Conservation (phyloP, 2,888 invertebrate genomes). For the Neuroscelio doddi region DNA sequence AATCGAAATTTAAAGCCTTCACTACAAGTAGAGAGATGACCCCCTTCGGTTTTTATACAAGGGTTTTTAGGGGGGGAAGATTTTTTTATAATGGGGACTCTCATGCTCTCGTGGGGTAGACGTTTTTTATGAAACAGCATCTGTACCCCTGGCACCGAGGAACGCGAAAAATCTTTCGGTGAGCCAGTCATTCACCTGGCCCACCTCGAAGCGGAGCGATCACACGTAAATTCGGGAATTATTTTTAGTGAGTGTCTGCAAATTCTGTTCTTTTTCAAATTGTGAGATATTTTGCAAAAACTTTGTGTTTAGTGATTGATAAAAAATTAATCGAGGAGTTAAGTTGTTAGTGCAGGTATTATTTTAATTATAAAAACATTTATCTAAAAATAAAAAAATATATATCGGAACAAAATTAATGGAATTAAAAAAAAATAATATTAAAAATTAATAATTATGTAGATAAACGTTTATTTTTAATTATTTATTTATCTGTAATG, state of each 20-base stretch:
- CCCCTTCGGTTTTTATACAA: constrained; percentile 70
- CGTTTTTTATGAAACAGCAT: constrained; percentile 67
- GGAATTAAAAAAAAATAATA: no score
- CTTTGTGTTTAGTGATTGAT: no score
- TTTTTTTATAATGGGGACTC: constrained; percentile 64
- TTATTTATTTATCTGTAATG: no score
- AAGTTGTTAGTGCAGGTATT: no score
- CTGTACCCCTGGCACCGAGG: constrained; percentile 65
- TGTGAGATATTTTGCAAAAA: no score
- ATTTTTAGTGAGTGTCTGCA: neutral
- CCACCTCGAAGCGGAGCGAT: constrained; percentile 63
- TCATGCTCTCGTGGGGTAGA: constrained; percentile 63
- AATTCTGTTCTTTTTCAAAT: no score
- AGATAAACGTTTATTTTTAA: no score
- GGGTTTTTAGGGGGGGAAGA: constrained; percentile 63
- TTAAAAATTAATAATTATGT: no score
- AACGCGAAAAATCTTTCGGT: constrained; percentile 68
- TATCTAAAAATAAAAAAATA: no score
- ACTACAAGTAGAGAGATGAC: constrained; percentile 64
- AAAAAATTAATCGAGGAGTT: no score
- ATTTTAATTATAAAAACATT: no score
- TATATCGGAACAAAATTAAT: no score
- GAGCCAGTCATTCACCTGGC: constrained; percentile 71
- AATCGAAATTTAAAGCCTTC: constrained; percentile 50
- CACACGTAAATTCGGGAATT: constrained; percentile 50